These are phyloP conservation scores for Scatophagus argus DNA, from an alignment of 2,113 vertebrate genomes.

Conservation along the genomic window DNA sequence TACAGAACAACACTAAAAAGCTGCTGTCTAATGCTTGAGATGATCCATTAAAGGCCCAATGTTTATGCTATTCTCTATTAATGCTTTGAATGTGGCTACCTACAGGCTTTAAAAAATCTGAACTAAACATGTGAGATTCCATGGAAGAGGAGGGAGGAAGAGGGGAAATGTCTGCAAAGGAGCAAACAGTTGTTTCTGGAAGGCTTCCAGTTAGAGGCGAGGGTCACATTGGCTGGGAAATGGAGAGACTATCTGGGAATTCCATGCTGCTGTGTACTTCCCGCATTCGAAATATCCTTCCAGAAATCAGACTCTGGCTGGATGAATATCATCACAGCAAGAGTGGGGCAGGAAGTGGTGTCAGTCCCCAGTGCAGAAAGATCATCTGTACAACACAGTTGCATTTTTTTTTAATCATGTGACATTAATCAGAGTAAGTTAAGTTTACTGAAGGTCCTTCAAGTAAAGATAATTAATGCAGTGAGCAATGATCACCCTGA, in stretches of 20 bases:
- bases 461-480: background rate
- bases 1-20: background rate
- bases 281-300: constrained; percentile 41
- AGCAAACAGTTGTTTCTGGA: constrained; percentile 41
- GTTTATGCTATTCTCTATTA: background rate
- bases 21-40: background rate
- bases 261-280: constrained; percentile 45
- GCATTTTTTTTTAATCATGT: background rate
- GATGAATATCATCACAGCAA: background rate
- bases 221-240: constrained; percentile 56
- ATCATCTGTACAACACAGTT: background rate
- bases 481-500: background rate
- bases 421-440: background rate
- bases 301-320: constrained; percentile 31
- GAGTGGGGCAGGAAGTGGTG: constrained; percentile 39
- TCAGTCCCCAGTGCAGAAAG: background rate
- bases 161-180: background rate
- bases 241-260: constrained; percentile 56
- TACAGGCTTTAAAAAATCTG: background rate
- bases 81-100: background rate
- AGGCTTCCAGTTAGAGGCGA: constrained; percentile 27
- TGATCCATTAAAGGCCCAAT: background rate
- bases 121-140: background rate
- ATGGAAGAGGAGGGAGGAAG: background rate
- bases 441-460: background rate